These are phyloP conservation scores for Congeria kusceri DNA, from an alignment of 2,888 invertebrate genomes.

Conservation along the genomic window DNA sequence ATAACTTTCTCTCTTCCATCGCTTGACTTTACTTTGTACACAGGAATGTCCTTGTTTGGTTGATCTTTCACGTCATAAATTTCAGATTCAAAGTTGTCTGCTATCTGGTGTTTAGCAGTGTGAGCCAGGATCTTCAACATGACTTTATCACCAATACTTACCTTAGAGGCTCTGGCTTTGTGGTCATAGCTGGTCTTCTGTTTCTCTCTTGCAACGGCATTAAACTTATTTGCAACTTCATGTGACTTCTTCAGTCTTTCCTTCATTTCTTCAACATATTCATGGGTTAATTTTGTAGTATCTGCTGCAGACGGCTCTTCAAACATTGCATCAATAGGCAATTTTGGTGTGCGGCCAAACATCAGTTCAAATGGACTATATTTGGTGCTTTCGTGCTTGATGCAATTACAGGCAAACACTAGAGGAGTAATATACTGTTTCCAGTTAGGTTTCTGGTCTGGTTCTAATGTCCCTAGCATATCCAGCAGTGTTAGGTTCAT, in stretches of 20 bases:
- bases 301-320: neutral
- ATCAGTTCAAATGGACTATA: conserved; percentile 2
- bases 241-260: conserved; percentile 5
- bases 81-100: conserved; percentile 24
- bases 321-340: neutral
- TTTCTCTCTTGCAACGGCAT: neutral
- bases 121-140: conserved; percentile 29
- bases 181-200: conserved; percentile 35
- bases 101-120: conserved; percentile 27
- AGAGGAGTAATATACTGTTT: neutral
- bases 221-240: conserved; percentile 4
- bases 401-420: neutral
- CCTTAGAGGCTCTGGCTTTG: neutral
- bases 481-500: neutral
- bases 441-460: neutral
- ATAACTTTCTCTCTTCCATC: conserved; percentile 7
- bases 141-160: conserved; percentile 25
- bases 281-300: neutral
- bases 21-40: conserved; percentile 12
- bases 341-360: conserved; percentile 5
- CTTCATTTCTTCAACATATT: conserved; percentile 17
- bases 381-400: conserved; percentile 1
- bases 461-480: conserved; percentile 7
- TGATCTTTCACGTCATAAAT: conserved; percentile 15
- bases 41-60: conserved; percentile 32